These are phyloP conservation scores for Tipula vernalis DNA, from an alignment of 2,888 invertebrate species.

Conservation along the genomic window DNA sequence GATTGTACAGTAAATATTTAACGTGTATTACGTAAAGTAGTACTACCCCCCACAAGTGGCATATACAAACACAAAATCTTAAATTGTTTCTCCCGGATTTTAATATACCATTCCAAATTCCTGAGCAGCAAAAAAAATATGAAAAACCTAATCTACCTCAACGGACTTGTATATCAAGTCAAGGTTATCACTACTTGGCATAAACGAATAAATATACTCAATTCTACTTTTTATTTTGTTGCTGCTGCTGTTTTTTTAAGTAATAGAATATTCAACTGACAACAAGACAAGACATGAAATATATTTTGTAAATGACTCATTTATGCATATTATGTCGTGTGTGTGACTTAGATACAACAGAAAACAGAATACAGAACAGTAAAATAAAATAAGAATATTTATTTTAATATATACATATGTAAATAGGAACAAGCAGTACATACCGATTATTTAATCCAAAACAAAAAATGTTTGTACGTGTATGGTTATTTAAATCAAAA, in stretches of 20 bases:
- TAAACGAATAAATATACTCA: background rate
- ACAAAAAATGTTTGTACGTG: background rate
- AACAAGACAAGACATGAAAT: background rate
- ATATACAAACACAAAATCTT: background rate
- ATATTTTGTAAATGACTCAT: background rate
- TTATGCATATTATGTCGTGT: background rate
- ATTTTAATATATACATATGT: background rate
- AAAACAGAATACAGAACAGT: background rate
- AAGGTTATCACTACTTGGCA: background rate
- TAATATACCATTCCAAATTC: background rate
- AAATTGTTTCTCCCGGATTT: background rate
- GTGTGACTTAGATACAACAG: background rate
- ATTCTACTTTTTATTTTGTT: background rate
- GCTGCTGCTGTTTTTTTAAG: background rate
- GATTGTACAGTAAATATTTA: background rate
- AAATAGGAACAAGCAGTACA: background rate
- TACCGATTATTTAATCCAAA: background rate
- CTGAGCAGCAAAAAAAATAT: background rate
- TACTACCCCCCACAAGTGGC: background rate
- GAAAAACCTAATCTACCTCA: background rate
- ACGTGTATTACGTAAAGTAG: background rate
- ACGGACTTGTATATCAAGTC: background rate
- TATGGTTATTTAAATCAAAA: background rate
- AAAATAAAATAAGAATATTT: background rate
- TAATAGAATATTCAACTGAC: background rate